Evolutionary conservation across 1,140 invertebrate genomes (phyloP).

Genomic region (Drosophila tropicalis): DNA sequence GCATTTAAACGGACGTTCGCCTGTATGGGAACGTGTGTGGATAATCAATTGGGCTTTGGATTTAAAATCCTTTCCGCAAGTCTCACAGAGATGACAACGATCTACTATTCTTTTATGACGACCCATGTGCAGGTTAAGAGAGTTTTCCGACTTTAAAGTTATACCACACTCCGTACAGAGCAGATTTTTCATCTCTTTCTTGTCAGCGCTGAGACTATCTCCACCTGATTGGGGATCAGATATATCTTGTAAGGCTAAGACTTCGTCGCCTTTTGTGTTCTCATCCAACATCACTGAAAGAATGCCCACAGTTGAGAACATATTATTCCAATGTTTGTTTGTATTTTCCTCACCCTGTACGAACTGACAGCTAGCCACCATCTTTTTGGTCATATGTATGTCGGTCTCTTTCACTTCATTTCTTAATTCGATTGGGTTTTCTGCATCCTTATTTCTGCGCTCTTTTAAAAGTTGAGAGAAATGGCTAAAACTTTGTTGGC

Average conservation of each 20-base stretch:
- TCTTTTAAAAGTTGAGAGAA: slow-evolving; percentile 26
- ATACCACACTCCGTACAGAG: slow-evolving; percentile 36
- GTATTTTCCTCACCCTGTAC: not conserved
- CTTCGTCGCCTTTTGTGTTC: slow-evolving; percentile 6
- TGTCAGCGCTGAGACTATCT: not conserved
- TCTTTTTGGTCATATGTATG: not conserved
- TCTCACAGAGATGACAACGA: slow-evolving; percentile 37
- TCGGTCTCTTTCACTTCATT: not conserved
- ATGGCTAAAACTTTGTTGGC: slow-evolving; percentile 36
- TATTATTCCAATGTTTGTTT: too few relatives aligned
- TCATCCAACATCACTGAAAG: slow-evolving; percentile 5
- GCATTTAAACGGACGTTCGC: slow-evolving; percentile 42
- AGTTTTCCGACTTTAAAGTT: slow-evolving; percentile 22
- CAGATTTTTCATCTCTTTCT: slow-evolving; percentile 4
- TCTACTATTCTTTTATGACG: slow-evolving; percentile 17
- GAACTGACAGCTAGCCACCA: not conserved
- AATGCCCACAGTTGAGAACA: not conserved
- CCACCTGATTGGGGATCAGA: not conserved
- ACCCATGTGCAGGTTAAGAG: slow-evolving; percentile 25
- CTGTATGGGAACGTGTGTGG: slow-evolving; percentile 39
- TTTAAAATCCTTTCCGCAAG: slow-evolving; percentile 35
- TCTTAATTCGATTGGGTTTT: not conserved
- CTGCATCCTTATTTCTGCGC: not conserved
- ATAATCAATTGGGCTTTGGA: slow-evolving; percentile 26
- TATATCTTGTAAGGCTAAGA: not conserved